Conservation (phyloP, 2,797 vertebrate genomes). For the Sebastes melanostomus region DNA sequence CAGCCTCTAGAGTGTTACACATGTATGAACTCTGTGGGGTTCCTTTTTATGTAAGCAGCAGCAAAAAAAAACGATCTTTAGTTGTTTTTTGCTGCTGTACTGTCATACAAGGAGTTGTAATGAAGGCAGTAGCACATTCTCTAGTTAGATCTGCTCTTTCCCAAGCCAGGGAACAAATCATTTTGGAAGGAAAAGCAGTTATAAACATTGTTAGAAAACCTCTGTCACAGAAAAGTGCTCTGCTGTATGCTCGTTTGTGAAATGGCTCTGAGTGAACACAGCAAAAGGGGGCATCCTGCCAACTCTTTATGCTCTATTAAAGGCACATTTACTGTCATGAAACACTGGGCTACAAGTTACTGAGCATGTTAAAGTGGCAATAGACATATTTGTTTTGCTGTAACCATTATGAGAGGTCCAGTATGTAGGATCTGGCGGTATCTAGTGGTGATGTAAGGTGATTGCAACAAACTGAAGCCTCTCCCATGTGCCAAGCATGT, state of each 20-base stretch:
- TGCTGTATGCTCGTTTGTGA: constrained; percentile 2
- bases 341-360: background rate
- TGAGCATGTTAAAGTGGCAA: background rate
- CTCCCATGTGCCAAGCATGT: no score
- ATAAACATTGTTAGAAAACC: background rate
- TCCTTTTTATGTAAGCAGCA: constrained; percentile 7
- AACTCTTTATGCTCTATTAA: background rate
- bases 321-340: background rate
- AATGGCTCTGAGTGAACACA: background rate
- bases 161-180: background rate
- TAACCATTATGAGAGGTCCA: background rate
- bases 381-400: background rate
- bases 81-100: constrained; percentile 1
- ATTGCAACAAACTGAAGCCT: no score
- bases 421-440: background rate
- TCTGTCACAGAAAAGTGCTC: background rate
- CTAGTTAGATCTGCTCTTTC: background rate
- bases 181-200: background rate
- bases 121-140: background rate
- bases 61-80: background rate
- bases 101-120: constrained; percentile 3
- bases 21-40: background rate
- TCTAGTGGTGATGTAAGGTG: no score
- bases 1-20: background rate
- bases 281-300: background rate